Evolutionary conservation across 2,888 invertebrate species (phyloP), one percentile per base, ranked within the genome.

Genomic region (Ormia ochracea): DNA sequence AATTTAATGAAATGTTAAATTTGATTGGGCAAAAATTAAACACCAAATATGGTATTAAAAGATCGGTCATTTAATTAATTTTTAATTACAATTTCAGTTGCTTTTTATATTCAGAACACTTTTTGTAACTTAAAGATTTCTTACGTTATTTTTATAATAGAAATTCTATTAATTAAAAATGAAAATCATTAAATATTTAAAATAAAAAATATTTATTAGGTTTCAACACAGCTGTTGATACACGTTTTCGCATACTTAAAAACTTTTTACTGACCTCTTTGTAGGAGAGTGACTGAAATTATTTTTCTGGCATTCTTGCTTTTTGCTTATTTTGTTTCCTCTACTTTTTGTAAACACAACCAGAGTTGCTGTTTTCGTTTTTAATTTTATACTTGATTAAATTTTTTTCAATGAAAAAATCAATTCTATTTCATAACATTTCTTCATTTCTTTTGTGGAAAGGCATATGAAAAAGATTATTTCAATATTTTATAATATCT

Each of bases 281-380:
- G 63, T 38, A 58, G n/a, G 41, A 9, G 48, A 68, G 26, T 41
- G 33, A 78, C 61, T 74, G 43, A 75, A 59, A 12, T 38, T 5
- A 23, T 61, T 76, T 26, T 54, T 21, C 14, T 28, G 48, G 26
- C 31, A 28, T 38, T 58, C 12, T 3, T 23, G 19, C 12, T 28
- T 41, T 69, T 50, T 28, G 19, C 61, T 58, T 41, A 23, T 56
- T 36, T 59, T 31, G 19, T 12, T 63, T 43, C 17, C 14, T 66
- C 17, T 59, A 21, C 36, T 58, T 58, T 73, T 59, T 58, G 38
- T 26, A 61, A 21, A 72, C 1, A 26, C 38, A 50, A 61, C 21
- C 12, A 48, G 38, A 4, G 38, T 45, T 65, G 54, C 28, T 28
- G 31, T 9, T n/a, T n/a, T n/a, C n/a, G n/a, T n/a, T n/a, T n/a